Evolutionary conservation across 2,797 vertebrate genomes (phyloP), one percentile per base, ranked within the genome.

Genomic region (Aldrovandia affinis): DNA sequence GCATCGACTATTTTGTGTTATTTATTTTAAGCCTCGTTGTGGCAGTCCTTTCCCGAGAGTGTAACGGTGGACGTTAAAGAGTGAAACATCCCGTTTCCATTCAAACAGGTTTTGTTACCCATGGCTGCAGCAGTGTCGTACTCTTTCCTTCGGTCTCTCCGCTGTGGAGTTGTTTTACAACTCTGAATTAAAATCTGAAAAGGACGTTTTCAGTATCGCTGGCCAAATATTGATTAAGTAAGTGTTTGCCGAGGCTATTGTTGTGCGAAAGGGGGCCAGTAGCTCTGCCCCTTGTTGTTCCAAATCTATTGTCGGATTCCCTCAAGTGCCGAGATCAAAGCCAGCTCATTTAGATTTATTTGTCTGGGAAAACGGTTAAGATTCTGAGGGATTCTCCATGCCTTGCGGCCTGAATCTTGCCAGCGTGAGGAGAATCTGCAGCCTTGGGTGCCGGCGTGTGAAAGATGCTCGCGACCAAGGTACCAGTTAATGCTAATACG

Each of bases 161-260:
- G 39, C 61, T n/a, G 33, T 89, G 85, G 89, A 89, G 92, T 94
- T 95, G 94, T 97, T 98, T 98, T 97, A 98, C 96, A 95, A 95
- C 93, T 87, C 92, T 95, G 96, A 96, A 98, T 98, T 98, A 97
- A 97, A 98, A 98, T 97, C 94, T 98, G 97, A 98, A 99, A 98
- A 96, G 97, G 91, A 91, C 93, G 95, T 97, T 97, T 98, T 97
- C 95, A 96, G 94, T 95, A 93, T 93, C 91, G 92, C 95, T 97
- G 96, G 96, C 97, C 98, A 98, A 99, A 99, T 99, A 99, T 99
- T 99, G 97, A 98, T 99, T 97, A 98, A 98, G 97, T 95, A 97
- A 95, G 96, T 98, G 97, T 98, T 98, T 98, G 97, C 95, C 94
- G 96, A 97, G 97, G 94, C 95, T 93, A 97, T 97, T 98, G 97